These are phyloP conservation scores for Vulpes lagopus DNA, from an alignment of 2,113 vertebrate genomes.

Conservation along the genomic window DNA sequence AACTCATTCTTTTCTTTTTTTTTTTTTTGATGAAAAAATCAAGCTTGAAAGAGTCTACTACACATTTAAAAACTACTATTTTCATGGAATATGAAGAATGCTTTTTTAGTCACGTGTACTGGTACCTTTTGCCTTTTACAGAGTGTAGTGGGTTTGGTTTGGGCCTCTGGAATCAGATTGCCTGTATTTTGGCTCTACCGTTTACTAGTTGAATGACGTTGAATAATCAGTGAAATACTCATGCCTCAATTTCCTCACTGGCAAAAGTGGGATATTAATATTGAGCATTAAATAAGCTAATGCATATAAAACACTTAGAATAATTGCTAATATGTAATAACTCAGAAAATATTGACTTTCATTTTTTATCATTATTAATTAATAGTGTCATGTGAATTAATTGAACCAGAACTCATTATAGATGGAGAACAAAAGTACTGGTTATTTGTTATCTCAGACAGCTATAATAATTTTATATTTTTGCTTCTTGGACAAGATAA, in stretches of 20 bases:
- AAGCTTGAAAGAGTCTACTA: neutral
- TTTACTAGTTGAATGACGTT: neutral
- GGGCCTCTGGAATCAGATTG: neutral
- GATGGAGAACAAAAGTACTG: slow-evolving; percentile 23
- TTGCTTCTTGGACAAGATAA: slow-evolving; percentile 50
- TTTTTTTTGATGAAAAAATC: neutral
- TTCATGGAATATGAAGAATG: neutral
- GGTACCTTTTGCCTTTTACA: neutral
- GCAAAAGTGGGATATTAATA: slow-evolving; percentile 36
- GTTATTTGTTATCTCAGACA: slow-evolving; percentile 30
- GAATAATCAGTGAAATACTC: neutral
- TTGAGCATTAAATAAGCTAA: slow-evolving; percentile 17
- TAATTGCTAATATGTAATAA: neutral
- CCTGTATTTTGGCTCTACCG: neutral
- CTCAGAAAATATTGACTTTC: slow-evolving; percentile 19
- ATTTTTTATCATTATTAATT: slow-evolving; percentile 24
- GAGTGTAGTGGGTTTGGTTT: neutral
- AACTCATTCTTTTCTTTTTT: neutral
- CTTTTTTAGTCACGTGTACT: neutral
- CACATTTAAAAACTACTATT: slow-evolving; percentile 10
- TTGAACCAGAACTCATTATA: slow-evolving; percentile 45
- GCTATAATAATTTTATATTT: slow-evolving; percentile 29
- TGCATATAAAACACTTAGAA: slow-evolving; percentile 44
- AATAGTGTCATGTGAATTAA: slow-evolving; percentile 18
- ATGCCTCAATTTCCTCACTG: neutral